Evolutionary conservation across 2,888 invertebrate species (phyloP).

Genomic region (Aelia acuminata): DNA sequence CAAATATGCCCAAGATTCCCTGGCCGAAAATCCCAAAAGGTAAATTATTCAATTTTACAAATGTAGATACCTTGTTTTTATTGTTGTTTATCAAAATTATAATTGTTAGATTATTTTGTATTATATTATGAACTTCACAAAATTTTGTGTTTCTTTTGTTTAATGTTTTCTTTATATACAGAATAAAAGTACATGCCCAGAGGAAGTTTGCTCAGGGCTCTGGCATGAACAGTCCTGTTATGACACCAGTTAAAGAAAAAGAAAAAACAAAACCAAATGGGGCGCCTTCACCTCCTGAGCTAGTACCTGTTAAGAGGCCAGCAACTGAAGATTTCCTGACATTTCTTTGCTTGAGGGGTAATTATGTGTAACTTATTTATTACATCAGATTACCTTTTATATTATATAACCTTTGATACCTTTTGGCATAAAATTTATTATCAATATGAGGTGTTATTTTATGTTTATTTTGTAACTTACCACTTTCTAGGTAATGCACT

Average conservation of each 20-base stretch:
- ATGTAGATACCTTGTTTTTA: not conserved
- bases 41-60: conserved; percentile 65
- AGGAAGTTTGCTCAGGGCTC: conserved; percentile 90
- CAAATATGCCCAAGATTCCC: conserved; percentile 68
- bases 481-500: too few species aligned
- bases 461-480: too few species aligned
- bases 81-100: not conserved
- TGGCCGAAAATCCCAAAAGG: conserved; percentile 71
- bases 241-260: conserved; percentile 74
- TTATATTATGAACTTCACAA: not conserved
- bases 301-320: conserved; percentile 75
- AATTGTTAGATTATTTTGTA: not conserved
- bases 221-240: conserved; percentile 73
- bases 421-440: too few species aligned
- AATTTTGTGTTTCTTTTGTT: not conserved
- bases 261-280: conserved; percentile 65
- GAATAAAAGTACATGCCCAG: conserved; percentile 87
- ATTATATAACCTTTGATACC: too few species aligned
- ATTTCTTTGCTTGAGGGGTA: conserved; percentile 86
- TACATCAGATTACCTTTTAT: too few species aligned
- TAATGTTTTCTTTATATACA: conserved; percentile 67
- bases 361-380: not conserved
- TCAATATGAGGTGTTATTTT: too few species aligned
- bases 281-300: conserved; percentile 66
- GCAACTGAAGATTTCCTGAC: conserved; percentile 90